Percentiles rank a stretch among this genome's conserved stretches.
Conservation (phyloP, 2,797 vertebrate species). For the Aldrovandia affinis region DNA sequence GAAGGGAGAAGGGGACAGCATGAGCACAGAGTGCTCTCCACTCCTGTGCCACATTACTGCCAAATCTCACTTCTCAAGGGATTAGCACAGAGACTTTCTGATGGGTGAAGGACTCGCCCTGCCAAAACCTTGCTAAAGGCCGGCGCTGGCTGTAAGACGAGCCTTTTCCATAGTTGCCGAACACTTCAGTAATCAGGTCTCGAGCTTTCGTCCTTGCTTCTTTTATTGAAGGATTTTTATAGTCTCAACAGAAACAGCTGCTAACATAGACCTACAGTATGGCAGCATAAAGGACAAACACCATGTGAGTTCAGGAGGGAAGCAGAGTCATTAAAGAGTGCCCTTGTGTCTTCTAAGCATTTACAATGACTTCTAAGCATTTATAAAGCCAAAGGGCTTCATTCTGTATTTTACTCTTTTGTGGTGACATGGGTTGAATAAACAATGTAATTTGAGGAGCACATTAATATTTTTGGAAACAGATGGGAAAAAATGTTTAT, state of each 20-base stretch:
- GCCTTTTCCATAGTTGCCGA: background rate
- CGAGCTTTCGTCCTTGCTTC: background rate
- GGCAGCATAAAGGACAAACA: background rate
- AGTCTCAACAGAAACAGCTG: background rate
- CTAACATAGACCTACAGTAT: background rate
- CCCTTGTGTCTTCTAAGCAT: background rate
- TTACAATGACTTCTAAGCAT: background rate
- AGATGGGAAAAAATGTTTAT: background rate
- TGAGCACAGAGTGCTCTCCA: background rate
- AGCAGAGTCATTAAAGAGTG: background rate
- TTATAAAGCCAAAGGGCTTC: background rate
- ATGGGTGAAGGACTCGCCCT: background rate
- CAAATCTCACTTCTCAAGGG: background rate
- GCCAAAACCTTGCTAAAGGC: background rate
- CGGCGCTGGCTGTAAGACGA: background rate
- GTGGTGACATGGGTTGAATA: background rate
- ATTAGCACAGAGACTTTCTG: background rate
- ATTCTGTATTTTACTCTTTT: background rate
- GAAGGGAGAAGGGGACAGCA: slow-evolving; percentile 17
- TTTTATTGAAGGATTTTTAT: background rate
- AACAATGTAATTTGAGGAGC: background rate
- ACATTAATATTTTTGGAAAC: background rate
- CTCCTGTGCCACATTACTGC: background rate
- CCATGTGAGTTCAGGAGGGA: background rate
- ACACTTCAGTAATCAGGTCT: background rate